Conservation (phyloP, 2,888 invertebrate genomes). For the Dione vanillae region DNA sequence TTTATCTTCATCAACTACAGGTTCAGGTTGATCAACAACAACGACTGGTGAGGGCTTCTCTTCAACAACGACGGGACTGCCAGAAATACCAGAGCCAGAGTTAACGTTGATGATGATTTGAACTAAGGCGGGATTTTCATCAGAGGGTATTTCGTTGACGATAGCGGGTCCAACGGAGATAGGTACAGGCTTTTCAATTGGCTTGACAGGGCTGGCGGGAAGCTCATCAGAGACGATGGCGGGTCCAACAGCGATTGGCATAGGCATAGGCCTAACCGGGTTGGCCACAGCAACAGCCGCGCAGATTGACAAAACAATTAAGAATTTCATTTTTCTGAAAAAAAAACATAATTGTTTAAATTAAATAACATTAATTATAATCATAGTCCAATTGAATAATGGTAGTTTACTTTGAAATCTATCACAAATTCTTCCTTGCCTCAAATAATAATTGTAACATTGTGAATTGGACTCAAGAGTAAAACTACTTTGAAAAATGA, state of each 20-base stretch:
- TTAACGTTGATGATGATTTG: slow-evolving; percentile 51
- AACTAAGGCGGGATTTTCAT: slow-evolving; percentile 45
- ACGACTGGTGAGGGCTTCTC: background rate
- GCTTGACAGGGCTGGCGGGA: background rate
- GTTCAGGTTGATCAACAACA: background rate
- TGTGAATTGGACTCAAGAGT: too few relatives aligned
- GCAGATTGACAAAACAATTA: slow-evolving; percentile 63
- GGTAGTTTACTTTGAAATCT: too few relatives aligned
- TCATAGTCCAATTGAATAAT: too few relatives aligned
- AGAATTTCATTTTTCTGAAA: slow-evolving; percentile 49
- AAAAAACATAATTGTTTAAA: too few relatives aligned
- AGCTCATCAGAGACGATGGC: slow-evolving; percentile 36
- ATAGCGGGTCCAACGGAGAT: slow-evolving; percentile 6
- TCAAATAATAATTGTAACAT: too few relatives aligned
- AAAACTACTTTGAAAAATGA: too few relatives aligned
- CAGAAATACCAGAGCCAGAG: slow-evolving; percentile 8
- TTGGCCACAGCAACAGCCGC: slow-evolving; percentile 49
- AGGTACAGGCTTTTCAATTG: background rate
- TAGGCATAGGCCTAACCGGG: slow-evolving; percentile 26
- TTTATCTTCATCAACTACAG: background rate
- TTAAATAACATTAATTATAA: background rate
- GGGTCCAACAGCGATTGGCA: slow-evolving; percentile 44
- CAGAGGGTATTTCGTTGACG: slow-evolving; percentile 19
- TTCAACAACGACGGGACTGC: background rate
- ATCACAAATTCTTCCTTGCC: too few relatives aligned